Evolutionary conservation across 2,113 vertebrate species (phyloP).

Genomic region (Aviceda subcristata): DNA sequence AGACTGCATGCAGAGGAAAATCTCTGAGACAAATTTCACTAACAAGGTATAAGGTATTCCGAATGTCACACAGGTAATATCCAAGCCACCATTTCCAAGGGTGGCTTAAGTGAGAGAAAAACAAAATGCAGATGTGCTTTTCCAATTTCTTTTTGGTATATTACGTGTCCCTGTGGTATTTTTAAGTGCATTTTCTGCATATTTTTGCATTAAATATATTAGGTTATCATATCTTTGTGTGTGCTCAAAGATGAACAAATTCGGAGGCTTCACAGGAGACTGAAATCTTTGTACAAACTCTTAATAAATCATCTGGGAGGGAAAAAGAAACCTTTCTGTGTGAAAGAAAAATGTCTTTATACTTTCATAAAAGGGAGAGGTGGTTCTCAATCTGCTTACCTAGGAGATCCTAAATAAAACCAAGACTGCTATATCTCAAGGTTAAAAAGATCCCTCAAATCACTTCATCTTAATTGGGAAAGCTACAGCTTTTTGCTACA

Average conservation of each 20-base stretch:
- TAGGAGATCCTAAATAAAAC: neutral
- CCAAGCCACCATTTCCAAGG: neutral
- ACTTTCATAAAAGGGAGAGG: neutral
- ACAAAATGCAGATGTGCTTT: slow-evolving; percentile 23
- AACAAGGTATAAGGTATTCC: neutral
- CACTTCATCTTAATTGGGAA: neutral
- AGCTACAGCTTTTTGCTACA: neutral
- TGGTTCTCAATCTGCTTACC: neutral
- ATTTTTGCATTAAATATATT: slow-evolving; percentile 56
- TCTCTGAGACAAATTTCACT: neutral
- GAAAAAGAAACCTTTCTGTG: neutral
- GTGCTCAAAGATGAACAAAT: slow-evolving; percentile 16
- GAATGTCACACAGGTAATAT: neutral
- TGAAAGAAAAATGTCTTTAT: neutral
- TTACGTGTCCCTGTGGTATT: neutral
- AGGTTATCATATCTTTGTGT: slow-evolving; percentile 11
- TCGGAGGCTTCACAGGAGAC: neutral
- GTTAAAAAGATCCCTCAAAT: neutral
- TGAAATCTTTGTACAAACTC: slow-evolving; percentile 15
- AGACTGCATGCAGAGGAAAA: neutral
- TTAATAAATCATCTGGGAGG: slow-evolving; percentile 26
- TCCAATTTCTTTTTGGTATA: neutral
- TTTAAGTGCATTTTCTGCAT: slow-evolving; percentile 26
- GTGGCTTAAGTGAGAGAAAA: slow-evolving; percentile 1
- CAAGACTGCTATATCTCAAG: neutral